Evolutionary conservation across 2,888 invertebrate species (phyloP).

Genomic region (Incurvaria masculella): DNA sequence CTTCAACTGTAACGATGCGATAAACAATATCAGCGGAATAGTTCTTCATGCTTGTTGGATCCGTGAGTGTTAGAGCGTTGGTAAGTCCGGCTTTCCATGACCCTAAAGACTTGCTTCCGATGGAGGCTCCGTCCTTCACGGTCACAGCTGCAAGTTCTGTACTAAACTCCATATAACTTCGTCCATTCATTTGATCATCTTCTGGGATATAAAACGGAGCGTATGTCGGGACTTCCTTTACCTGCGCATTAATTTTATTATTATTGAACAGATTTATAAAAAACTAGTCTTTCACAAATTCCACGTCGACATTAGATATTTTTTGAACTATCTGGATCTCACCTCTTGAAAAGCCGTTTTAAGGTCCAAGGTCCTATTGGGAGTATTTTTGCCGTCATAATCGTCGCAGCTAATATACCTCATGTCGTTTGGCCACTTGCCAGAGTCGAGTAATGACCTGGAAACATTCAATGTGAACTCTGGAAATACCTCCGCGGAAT

Average conservation of each 20-base stretch:
- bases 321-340: too few relatives aligned
- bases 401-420: constrained; percentile 75
- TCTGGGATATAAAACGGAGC: constrained; percentile 63
- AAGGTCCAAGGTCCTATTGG: constrained; percentile 69
- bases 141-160: constrained; percentile 69
- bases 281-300: too few relatives aligned
- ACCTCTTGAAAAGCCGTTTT: constrained; percentile 67
- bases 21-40: constrained; percentile 82
- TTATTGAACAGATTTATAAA: not conserved
- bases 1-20: constrained; percentile 80
- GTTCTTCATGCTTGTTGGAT: constrained; percentile 66
- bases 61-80: constrained; percentile 61
- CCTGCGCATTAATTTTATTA: constrained; percentile 27
- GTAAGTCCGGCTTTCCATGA: constrained; percentile 76
- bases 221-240: constrained; percentile 65
- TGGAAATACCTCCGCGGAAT: constrained; percentile 13
- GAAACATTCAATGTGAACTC: constrained; percentile 40
- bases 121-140: constrained; percentile 69
- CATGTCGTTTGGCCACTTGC: constrained; percentile 71
- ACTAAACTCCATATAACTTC: constrained; percentile 71
- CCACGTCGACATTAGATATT: too few relatives aligned
- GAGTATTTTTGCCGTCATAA: constrained; percentile 73
- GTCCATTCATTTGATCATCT: constrained; percentile 63
- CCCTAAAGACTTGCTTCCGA: constrained; percentile 68
- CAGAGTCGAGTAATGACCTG: constrained; percentile 67